phyloP scores from a whole-genome alignment of 2,113 vertebrate genomes.

The Tachysurus vachellii region DNA sequence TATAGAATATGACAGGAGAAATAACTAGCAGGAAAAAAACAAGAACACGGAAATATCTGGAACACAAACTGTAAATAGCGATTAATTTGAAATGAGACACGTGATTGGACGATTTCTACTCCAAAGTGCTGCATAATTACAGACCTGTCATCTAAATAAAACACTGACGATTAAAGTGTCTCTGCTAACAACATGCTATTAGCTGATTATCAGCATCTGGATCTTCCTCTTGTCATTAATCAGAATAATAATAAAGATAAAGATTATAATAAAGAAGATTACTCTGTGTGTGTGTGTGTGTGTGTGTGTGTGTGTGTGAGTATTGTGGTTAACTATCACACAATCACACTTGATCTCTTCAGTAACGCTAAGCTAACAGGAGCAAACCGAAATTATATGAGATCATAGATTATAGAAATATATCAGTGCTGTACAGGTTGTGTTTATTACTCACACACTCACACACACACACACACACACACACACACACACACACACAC shows the following conservation, averaged over 20 bases:
- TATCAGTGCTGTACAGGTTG: neutral
- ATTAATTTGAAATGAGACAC: neutral
- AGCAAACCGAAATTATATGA: neutral
- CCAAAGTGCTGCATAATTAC: neutral
- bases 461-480: constrained; percentile 1
- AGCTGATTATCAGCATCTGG: neutral
- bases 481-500: neutral
- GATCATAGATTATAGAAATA: neutral
- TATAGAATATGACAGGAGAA: too few species aligned
- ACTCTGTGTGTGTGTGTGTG: neutral
- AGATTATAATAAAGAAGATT: neutral
- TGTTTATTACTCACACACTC: neutral
- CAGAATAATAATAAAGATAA: neutral
- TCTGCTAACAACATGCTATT: neutral
- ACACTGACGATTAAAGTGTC: neutral
- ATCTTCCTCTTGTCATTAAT: neutral
- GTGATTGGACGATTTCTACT: neutral
- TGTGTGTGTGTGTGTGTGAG: neutral
- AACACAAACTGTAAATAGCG: neutral
- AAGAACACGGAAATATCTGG: neutral
- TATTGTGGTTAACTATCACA: too few species aligned
- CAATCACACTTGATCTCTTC: neutral
- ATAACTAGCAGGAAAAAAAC: neutral
- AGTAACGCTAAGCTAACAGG: neutral
- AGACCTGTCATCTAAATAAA: neutral